phyloP scores from a whole-genome alignment of 2,888 invertebrate species.

The Xestia ashworthii region DNA sequence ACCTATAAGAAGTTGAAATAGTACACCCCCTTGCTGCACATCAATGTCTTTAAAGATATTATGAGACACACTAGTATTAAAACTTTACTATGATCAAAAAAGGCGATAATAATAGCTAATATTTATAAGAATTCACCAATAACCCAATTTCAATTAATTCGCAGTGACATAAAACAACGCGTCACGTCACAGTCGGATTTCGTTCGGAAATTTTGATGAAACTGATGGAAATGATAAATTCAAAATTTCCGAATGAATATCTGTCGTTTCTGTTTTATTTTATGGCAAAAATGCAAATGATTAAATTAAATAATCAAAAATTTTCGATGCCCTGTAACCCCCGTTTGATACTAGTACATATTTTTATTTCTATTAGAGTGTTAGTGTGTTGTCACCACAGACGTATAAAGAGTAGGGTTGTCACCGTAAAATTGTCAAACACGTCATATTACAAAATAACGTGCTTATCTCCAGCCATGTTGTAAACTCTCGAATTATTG shows the following conservation, averaged over 20 bases:
- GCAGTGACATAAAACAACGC: slow-evolving; percentile 83
- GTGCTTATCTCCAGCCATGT: no score
- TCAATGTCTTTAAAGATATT: slow-evolving; percentile 68
- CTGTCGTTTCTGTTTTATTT: neutral
- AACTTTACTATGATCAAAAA: slow-evolving; percentile 56
- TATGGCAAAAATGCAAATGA: neutral
- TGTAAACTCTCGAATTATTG: no score
- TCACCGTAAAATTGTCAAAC: no score
- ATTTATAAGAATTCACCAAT: slow-evolving; percentile 65
- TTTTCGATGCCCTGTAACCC: no score
- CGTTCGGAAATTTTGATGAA: slow-evolving; percentile 68
- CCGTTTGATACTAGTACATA: no score
- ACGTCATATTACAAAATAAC: no score
- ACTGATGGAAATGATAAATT: neutral
- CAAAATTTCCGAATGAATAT: slow-evolving; percentile 19
- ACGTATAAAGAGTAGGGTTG: no score
- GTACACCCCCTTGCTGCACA: slow-evolving; percentile 76
- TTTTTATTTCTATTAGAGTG: no score
- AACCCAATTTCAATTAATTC: slow-evolving; percentile 72
- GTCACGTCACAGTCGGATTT: slow-evolving; percentile 79
- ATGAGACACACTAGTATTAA: slow-evolving; percentile 69
- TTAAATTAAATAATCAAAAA: neutral
- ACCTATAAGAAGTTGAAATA: slow-evolving; percentile 82
- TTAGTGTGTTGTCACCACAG: no score
- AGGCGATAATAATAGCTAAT: slow-evolving; percentile 41